Percentiles rank a stretch among this genome's conserved stretches.
Evolutionary conservation across 2,888 invertebrate genomes (phyloP).

Genomic region (Unio pictorum): DNA sequence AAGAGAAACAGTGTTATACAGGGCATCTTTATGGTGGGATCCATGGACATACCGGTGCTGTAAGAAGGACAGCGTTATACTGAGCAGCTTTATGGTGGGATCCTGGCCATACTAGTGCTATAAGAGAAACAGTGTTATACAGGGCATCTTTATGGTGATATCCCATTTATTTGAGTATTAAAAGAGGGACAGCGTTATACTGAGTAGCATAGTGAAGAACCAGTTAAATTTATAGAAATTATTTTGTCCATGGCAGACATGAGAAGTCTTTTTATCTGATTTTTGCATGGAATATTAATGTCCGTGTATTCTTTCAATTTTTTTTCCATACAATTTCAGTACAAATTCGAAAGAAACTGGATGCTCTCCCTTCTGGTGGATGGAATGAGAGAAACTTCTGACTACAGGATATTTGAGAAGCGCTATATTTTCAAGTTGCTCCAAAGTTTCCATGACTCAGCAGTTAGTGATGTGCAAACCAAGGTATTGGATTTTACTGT

Average conservation of each 20-base stretch:
- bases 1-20: too few relatives aligned
- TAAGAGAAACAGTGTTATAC: too few relatives aligned
- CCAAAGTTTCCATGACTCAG: slow-evolving; percentile 74
- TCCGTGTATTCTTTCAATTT: background rate
- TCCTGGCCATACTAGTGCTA: too few relatives aligned
- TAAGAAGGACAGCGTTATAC: too few relatives aligned
- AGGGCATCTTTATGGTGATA: too few relatives aligned
- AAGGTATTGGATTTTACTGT: slow-evolving; percentile 34
- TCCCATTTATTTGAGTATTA: too few relatives aligned
- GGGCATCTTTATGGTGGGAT: too few relatives aligned
- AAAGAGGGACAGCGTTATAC: too few relatives aligned
- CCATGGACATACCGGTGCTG: too few relatives aligned
- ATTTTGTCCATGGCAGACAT: background rate
- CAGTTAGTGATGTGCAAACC: slow-evolving; percentile 43
- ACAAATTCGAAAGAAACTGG: slow-evolving; percentile 81
- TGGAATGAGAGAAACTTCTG: slow-evolving; percentile 83
- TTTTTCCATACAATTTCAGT: slow-evolving; percentile 45
- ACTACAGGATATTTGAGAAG: slow-evolving; percentile 82
- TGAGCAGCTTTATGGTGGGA: too few relatives aligned
- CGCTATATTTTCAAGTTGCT: slow-evolving; percentile 85
- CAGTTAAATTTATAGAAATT: background rate
- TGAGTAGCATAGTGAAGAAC: too few relatives aligned
- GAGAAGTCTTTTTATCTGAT: too few relatives aligned
- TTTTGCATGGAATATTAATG: background rate
- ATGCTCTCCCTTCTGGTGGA: slow-evolving; percentile 83